phyloP scores from a whole-genome alignment of 2,797 vertebrate species.

The Sebastes paucispinis region DNA sequence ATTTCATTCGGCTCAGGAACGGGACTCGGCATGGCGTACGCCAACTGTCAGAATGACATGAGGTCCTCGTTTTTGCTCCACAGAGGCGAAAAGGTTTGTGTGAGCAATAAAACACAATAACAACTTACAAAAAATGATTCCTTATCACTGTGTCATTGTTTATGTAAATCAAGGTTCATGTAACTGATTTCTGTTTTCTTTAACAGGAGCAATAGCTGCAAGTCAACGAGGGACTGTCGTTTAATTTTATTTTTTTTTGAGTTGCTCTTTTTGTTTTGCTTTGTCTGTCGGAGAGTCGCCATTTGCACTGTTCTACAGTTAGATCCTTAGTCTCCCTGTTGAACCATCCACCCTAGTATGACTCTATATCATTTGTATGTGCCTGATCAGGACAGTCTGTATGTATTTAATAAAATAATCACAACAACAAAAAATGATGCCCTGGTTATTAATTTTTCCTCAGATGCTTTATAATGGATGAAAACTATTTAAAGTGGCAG shows the following conservation, averaged over 20 bases:
- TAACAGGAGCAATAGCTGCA: constrained; percentile 75
- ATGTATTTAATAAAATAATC: constrained; percentile 81
- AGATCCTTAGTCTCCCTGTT: constrained; percentile 37
- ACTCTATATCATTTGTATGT: constrained; percentile 59
- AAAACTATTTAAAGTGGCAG: not conserved
- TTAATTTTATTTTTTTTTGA: not conserved
- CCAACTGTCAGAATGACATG: constrained; percentile 97
- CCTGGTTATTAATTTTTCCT: not conserved
- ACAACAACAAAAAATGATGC: constrained; percentile 8
- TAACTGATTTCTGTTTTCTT: constrained; percentile 38
- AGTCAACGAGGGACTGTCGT: constrained; percentile 44
- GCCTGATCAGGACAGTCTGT: constrained; percentile 65
- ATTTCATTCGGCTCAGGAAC: constrained; percentile 88
- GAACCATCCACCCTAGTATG: constrained; percentile 36
- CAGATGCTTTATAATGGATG: not conserved
- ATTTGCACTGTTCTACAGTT: constrained; percentile 66
- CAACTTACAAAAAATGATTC: not conserved
- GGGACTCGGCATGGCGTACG: constrained; percentile 95
- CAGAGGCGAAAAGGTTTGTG: constrained; percentile 88
- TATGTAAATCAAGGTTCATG: not conserved
- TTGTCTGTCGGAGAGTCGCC: constrained; percentile 40
- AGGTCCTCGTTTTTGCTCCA: constrained; percentile 90
- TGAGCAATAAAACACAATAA: not conserved
- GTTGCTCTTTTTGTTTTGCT: constrained; percentile 26
- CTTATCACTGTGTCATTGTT: not conserved